Base-by-base conservation (phyloP, 2,113 vertebrate genomes). In the Neopipo cinnamomea region DNA sequence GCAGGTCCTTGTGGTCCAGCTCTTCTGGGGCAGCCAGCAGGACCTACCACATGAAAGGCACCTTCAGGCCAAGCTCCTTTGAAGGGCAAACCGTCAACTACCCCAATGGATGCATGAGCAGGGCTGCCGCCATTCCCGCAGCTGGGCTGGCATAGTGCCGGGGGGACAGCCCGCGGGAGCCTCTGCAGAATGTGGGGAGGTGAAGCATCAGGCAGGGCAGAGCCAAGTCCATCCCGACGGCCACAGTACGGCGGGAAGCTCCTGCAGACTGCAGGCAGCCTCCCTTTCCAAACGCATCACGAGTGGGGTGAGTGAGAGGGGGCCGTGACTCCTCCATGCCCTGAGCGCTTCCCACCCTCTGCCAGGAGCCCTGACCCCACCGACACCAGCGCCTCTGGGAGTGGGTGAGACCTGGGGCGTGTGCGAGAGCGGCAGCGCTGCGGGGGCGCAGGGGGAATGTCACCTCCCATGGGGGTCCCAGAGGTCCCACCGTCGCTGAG, bases 1-100 rank as follows among this genome's bases (percentile, higher is more conserved):
- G 33, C 0, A 0, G 18, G 8, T 84, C 8, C 24, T 25, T 61
- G 72, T 30, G 31, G 23, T 91, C 23, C 24, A 6, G 16, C 11
- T 59, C 23, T 47, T 49, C 59, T 12, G 17, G 42, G 23, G 35
- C 67, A 67, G 50, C 12, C 35, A 50, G 20, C 27, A 25, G 44
- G 42, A 55, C 28, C 41, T 9, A 0, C 5, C 41, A 53, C 30
- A 42, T 1, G 16, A 93, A 92, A 56, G 63, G 56, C 72, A 89
- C 73, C 76, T 93, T 92, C 79, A 93, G 76, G 46, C 35, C 74
- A 77, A 59, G 79, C 72, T 84, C 59, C 73, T 27, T 68, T 15
- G 18, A 96, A 94, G 75, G 72, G 21, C 59, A 73, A 86, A 86
- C 14, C 37, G 14, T 28, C 46, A 70, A 7, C 30, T 59, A 55